Evolutionary conservation across 2,888 invertebrate species (phyloP).

Genomic region (Ischnus inquisitorius): DNA sequence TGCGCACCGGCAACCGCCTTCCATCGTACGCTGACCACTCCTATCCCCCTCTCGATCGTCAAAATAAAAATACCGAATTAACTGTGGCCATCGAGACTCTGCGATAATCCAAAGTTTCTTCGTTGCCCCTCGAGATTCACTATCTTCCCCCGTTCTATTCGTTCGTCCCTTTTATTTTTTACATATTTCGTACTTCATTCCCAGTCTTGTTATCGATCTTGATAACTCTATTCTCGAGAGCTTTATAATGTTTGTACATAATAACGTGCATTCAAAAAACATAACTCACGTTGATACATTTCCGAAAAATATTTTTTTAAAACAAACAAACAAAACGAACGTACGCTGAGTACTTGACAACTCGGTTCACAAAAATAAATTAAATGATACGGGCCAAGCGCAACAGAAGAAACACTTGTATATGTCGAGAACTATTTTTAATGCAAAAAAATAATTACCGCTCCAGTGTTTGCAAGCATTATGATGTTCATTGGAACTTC

Average conservation of each 20-base stretch:
- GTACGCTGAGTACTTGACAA: too few species aligned
- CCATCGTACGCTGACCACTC: not conserved
- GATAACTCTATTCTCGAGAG: constrained; percentile 17
- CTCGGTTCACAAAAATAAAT: too few species aligned
- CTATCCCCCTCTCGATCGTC: constrained; percentile 46
- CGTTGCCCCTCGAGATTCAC: constrained; percentile 4
- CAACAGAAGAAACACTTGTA: too few species aligned
- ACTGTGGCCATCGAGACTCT: constrained; percentile 45
- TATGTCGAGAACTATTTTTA: too few species aligned
- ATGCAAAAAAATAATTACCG: too few species aligned
- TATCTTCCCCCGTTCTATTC: constrained; percentile 13
- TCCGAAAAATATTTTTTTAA: too few species aligned
- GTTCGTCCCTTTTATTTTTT: not conserved
- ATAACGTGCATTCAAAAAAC: too few species aligned
- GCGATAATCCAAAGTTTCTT: constrained; percentile 51
- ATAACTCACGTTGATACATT: too few species aligned
- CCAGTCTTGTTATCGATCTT: not conserved
- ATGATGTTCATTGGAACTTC: constrained; percentile 54
- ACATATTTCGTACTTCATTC: not conserved
- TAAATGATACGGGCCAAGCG: too few species aligned
- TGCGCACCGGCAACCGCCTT: not conserved
- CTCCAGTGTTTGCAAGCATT: too few species aligned
- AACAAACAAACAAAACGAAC: too few species aligned
- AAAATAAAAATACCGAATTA: constrained; percentile 63
- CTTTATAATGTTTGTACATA: not conserved